Evolutionary conservation across 2,888 invertebrate species (phyloP).

Genomic region (Hydriomena furcata): DNA sequence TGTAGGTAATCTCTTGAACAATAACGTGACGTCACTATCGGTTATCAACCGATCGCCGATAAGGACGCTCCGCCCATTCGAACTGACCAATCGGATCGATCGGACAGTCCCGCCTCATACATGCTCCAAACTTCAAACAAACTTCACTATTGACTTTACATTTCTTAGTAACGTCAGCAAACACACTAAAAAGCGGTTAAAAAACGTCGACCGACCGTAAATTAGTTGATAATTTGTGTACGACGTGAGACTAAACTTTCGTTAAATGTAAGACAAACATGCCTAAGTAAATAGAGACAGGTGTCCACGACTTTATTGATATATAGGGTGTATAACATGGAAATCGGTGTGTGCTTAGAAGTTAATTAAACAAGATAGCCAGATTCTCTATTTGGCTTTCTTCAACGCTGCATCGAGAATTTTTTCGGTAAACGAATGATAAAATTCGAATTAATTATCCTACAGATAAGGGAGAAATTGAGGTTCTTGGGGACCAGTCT

Average conservation of each 20-base stretch:
- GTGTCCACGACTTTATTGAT: slow-evolving; percentile 76
- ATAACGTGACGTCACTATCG: slow-evolving; percentile 50
- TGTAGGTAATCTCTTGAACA: slow-evolving; percentile 28
- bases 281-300: slow-evolving; percentile 81
- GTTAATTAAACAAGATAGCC: slow-evolving; percentile 80
- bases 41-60: slow-evolving; percentile 57
- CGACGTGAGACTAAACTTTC: slow-evolving; percentile 72
- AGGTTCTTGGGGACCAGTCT: slow-evolving; percentile 8
- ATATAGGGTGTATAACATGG: slow-evolving; percentile 73
- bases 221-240: slow-evolving; percentile 82
- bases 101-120: slow-evolving; percentile 59
- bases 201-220: slow-evolving; percentile 64
- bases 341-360: slow-evolving; percentile 69
- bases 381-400: slow-evolving; percentile 69
- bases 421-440: slow-evolving; percentile 31
- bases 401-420: slow-evolving; percentile 46
- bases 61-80: slow-evolving; percentile 66
- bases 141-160: slow-evolving; percentile 18
- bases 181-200: slow-evolving; percentile 45
- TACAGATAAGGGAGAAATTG: slow-evolving; percentile 23
- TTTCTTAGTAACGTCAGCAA: slow-evolving; percentile 36
- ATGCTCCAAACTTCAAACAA: slow-evolving; percentile 24
- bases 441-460: slow-evolving; percentile 28
- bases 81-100: slow-evolving; percentile 73
- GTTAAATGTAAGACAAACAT: slow-evolving; percentile 78